Evolutionary conservation across 1,140 invertebrate species (phyloP).

Genomic region (Monochamus saltuarius): DNA sequence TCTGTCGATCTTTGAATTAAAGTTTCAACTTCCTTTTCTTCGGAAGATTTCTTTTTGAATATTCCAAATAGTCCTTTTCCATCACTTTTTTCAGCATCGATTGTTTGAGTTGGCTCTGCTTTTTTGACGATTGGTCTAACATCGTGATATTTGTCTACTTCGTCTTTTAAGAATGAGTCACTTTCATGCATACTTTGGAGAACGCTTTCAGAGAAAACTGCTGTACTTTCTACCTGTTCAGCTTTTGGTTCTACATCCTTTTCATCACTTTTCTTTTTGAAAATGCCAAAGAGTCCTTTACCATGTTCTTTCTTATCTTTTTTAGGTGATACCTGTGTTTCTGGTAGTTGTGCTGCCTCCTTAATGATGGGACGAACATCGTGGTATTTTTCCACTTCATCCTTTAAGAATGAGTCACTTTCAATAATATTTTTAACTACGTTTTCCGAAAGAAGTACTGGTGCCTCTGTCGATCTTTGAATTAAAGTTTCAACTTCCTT

Average conservation of each 20-base stretch:
- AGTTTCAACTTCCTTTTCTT: conserved; percentile 27
- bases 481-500: too few species aligned
- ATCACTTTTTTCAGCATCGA: conserved; percentile 6
- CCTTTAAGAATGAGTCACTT: too few species aligned
- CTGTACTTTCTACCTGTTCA: conserved; percentile 10
- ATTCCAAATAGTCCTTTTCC: conserved; percentile 8
- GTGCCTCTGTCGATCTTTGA: too few species aligned
- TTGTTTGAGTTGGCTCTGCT: background rate
- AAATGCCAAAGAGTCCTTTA: conserved; percentile 35
- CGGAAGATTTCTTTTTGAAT: background rate
- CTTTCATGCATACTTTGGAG: conserved; percentile 26
- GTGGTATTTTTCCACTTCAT: too few species aligned
- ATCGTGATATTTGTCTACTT: conserved; percentile 28
- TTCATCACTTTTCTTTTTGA: conserved; percentile 31
- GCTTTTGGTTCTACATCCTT: conserved; percentile 1
- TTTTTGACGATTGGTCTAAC: conserved; percentile 19
- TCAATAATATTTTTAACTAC: too few species aligned
- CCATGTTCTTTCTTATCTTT: conserved; percentile 16
- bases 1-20: conserved; percentile 1
- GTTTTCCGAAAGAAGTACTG: too few species aligned
- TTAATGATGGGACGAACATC: too few species aligned
- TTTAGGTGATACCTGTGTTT: background rate
- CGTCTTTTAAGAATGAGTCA: conserved; percentile 29
- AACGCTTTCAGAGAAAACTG: conserved; percentile 16
- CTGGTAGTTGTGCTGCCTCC: too few species aligned